Evolutionary conservation across 2,113 vertebrate species (phyloP).

Genomic region (Varanus salvator): DNA sequence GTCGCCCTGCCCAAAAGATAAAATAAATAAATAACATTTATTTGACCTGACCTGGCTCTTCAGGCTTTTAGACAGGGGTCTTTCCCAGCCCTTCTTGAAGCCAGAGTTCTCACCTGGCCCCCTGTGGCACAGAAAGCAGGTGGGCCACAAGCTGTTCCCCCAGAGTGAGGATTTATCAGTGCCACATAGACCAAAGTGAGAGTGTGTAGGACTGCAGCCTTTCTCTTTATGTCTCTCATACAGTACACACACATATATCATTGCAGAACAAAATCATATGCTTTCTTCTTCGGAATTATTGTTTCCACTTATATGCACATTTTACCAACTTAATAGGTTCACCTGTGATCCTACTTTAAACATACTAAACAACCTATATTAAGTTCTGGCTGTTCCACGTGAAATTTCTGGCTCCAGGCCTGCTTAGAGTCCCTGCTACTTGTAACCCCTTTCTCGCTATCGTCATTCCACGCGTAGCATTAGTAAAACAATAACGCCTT

Average conservation of each 20-base stretch:
- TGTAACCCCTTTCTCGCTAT: neutral
- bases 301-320: neutral
- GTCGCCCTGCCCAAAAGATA: too few relatives aligned
- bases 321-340: neutral
- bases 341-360: neutral
- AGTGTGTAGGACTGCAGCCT: too few relatives aligned
- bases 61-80: too few relatives aligned
- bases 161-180: too few relatives aligned
- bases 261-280: neutral
- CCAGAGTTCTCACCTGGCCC: too few relatives aligned
- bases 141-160: too few relatives aligned
- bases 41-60: too few relatives aligned
- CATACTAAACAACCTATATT: neutral
- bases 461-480: neutral
- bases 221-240: neutral
- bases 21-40: too few relatives aligned
- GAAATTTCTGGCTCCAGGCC: neutral
- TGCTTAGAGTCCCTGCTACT: neutral
- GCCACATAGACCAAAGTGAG: too few relatives aligned
- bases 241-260: neutral
- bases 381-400: neutral
- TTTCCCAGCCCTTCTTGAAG: too few relatives aligned
- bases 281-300: neutral
- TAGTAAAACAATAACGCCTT: conserved; percentile 25
- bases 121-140: too few relatives aligned